Conservation (phyloP, 2,113 vertebrate genomes). For the Penelope pileata region DNA sequence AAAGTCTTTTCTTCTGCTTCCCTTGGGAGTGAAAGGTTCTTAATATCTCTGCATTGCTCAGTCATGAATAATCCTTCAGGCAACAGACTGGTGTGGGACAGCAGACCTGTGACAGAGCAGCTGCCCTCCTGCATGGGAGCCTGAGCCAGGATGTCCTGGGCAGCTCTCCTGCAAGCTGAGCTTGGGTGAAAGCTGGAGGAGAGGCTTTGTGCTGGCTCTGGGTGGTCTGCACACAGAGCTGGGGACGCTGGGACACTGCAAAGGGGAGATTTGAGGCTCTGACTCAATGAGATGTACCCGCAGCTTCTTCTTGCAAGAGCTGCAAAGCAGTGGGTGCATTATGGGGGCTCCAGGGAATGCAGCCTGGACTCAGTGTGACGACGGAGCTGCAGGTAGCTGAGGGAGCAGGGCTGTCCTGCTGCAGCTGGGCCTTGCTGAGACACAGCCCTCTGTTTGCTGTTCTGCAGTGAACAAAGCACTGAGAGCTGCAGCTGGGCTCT, state of each 20-base stretch:
- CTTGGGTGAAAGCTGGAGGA: neutral
- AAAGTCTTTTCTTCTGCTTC: neutral
- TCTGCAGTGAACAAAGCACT: fast-evolving
- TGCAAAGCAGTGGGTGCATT: neutral
- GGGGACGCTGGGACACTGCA: neutral
- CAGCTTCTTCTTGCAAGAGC: neutral
- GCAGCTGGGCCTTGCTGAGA: fast-evolving
- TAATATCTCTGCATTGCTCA: neutral
- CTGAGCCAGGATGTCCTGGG: neutral
- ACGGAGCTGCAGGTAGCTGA: neutral
- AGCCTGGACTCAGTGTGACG: neutral
- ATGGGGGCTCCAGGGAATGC: neutral
- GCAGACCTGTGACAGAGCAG: neutral
- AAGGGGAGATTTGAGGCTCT: neutral
- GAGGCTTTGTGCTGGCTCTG: neutral
- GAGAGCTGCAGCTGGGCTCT: neutral
- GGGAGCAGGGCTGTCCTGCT: neutral
- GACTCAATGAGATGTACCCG: neutral
- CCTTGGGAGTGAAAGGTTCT: neutral
- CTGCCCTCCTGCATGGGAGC: neutral
- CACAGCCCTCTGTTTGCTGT: fast-evolving
- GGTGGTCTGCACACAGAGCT: neutral
- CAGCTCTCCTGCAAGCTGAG: neutral
- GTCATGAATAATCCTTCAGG: neutral
- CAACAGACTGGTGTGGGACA: neutral